Base-by-base conservation (phyloP, 2,113 vertebrate genomes). In the Pycnonotus jocosus region DNA sequence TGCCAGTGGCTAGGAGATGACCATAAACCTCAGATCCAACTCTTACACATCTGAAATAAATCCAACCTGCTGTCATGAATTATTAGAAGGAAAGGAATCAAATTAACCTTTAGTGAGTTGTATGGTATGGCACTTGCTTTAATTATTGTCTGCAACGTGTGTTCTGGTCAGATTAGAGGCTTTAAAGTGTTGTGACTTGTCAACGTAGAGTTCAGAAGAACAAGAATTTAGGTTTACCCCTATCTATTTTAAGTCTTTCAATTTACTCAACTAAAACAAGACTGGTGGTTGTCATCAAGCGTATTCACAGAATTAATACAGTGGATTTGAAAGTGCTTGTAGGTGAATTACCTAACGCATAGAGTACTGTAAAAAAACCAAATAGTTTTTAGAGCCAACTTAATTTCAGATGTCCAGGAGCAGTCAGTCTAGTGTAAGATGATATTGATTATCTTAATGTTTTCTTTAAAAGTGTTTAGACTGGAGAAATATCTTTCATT, bases 1-100 rank as follows among this genome's bases (percentile, higher is more conserved):
- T 85, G 95, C 95, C 93, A 82, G 79, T 77, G 93, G 95, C 90
- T 81, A 95, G 31, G 81, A 94, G 90, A 92, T 95, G 95, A 87
- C 88, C 90, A 19, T 74, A 92, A 93, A 94, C 74, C 90, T 96
- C 64, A 96, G 53, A 69, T 94, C 78, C 81, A 77, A 19, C 61
- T 93, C 78, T 79, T 85, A 76, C 47, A 56, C 78, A 85, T 90
- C 57, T 94, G 95, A 96, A 95, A 94, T 85, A 95, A 85, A 93
- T 87, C 88, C 88, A 91, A 82, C 88, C 85, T 95, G 70, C 85
- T 93, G 95, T 94, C 95, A 33, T 7, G 7, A 22, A 4, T 79
- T 69, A 30, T 80, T 88, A 90, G 53, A 88, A 56, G 88, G 74
- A 61, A 74, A 17, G 51, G 44, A 44, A 79, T 85, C 0, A 0